Evolutionary conservation across 2,888 invertebrate genomes (phyloP).

Genomic region (Spodoptera picta): DNA sequence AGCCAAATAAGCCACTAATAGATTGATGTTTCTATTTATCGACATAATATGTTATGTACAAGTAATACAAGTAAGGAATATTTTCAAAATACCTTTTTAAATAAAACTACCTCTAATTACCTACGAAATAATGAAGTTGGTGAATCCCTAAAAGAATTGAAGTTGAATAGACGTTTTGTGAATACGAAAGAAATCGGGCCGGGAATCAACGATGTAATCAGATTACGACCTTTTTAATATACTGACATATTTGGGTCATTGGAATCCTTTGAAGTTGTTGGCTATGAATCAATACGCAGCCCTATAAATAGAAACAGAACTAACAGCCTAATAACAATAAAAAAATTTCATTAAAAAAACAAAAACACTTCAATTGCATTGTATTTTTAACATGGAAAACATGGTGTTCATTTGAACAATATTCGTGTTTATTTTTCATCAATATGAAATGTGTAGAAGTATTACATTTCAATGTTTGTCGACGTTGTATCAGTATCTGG

Average conservation of each 20-base stretch:
- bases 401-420: constrained; percentile 5
- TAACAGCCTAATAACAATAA: background rate
- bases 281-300: constrained; percentile 45
- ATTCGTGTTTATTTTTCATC: constrained; percentile 39
- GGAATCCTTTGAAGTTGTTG: constrained; percentile 65
- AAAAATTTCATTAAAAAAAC: constrained; percentile 3
- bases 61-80: no score
- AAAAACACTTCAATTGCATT: constrained; percentile 8
- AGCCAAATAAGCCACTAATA: no score
- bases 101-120: constrained; percentile 28
- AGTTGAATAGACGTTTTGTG: constrained; percentile 47
- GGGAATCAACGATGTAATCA: constrained; percentile 59
- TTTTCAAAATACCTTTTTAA: background rate
- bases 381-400: constrained; percentile 8
- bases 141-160: constrained; percentile 52
- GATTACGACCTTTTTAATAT: constrained; percentile 63
- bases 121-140: constrained; percentile 39
- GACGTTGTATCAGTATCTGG: constrained; percentile 64
- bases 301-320: constrained; percentile 39
- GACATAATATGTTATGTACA: no score
- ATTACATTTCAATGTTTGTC: constrained; percentile 67
- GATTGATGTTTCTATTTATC: no score
- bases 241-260: constrained; percentile 63
- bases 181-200: constrained; percentile 52
- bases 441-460: constrained; percentile 53